Base-by-base conservation (phyloP, 2,888 invertebrate genomes). In the Philhelius pedissequus region DNA sequence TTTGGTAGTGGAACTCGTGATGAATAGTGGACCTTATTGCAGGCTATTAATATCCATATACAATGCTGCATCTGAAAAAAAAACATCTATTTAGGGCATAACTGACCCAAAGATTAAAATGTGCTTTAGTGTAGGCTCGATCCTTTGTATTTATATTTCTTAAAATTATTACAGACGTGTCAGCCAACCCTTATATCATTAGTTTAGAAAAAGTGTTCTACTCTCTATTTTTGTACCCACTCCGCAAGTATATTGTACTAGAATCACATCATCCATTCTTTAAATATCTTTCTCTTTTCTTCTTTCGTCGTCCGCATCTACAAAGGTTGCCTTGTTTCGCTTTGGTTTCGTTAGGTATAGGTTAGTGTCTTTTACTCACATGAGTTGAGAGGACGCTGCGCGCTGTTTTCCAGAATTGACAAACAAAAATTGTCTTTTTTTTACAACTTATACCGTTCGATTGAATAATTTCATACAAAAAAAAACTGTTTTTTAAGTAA, bases 341-440 rank as follows among this genome's bases (percentile, higher is more conserved):
- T 64, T 70, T 69, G 38, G 6, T 30, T 64, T 70, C 74, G 38
- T 75, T 54, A n/a, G n/a, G n/a, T n/a, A n/a, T n/a, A n/a, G n/a
- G n/a, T n/a, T n/a, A 84, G 80, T 84, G 75, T 80, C 76, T 81
- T 76, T 76, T 71, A 80, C 84, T 80, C 80, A 54, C 68, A 50
- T 70, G 76, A 84, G 80, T 68, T 76, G 54, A 84, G 60, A 80
- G 38, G 84, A 84, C 83, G 71, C 80, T 84, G 66, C 48, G 69
- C 70, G 74, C 71, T 45, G 45, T 70, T 75, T 54, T 54, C 68
- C 35, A 68, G 20, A 50, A 66, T 35, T 60, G 48, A 69, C 40
- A 54, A 77, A 69, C 48, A 73, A 73, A 66, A 50, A 40, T 82
- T 82, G 82, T 69, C 78, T 74, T 15, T 50, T 66, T n/a, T 80